Percentiles rank a stretch among this genome's conserved stretches.
Evolutionary conservation across 1,140 invertebrate species (phyloP).

Genomic region (Teleogryllus occipitalis): DNA sequence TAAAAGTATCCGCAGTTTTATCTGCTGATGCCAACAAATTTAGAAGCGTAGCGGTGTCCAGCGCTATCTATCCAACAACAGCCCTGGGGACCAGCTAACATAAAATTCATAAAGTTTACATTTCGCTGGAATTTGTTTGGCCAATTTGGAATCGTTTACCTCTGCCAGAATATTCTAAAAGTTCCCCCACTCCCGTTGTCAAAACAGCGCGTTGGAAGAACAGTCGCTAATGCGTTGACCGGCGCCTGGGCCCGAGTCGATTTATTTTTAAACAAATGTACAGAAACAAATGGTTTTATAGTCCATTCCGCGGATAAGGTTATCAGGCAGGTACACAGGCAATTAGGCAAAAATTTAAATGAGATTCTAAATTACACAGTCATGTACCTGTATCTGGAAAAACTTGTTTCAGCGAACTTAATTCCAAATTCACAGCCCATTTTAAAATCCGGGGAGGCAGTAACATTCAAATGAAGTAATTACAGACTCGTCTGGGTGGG

Average conservation of each 20-base stretch:
- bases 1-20: no score
- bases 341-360: constrained; percentile 6
- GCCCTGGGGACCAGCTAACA: not conserved
- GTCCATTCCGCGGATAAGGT: not conserved
- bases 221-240: not conserved
- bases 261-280: constrained; percentile 6
- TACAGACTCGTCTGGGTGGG: not conserved
- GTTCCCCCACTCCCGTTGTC: not conserved
- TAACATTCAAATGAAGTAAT: constrained; percentile 6
- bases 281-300: constrained; percentile 5
- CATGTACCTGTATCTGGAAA: constrained; percentile 1
- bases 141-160: not conserved
- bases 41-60: no score
- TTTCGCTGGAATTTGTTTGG: not conserved
- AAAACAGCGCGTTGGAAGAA: not conserved
- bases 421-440: constrained; percentile 4
- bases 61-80: not conserved
- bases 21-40: no score
- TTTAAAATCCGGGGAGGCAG: not conserved
- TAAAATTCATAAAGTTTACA: constrained; percentile 6
- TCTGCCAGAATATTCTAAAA: constrained; percentile 1
- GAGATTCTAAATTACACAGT: constrained; percentile 5
- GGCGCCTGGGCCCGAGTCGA: not conserved
- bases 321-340: not conserved
- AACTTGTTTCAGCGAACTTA: constrained; percentile 1